Base-by-base conservation (phyloP, 2,797 vertebrate genomes). In the Decapterus maruadsi region DNA sequence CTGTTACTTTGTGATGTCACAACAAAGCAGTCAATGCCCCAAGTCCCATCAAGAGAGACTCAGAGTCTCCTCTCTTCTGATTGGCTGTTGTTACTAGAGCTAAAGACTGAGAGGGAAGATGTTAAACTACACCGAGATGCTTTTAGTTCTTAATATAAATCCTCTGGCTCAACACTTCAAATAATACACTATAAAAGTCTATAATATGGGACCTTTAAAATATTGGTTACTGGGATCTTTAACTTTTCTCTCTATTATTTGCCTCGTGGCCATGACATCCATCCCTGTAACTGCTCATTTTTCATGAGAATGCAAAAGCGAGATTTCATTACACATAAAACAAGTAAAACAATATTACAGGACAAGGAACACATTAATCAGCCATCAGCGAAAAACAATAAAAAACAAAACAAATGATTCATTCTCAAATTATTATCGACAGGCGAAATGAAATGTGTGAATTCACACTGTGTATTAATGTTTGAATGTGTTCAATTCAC, bases 251-350 rank as follows among this genome's bases (percentile, higher is more conserved):
- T 46, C 6, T 56, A 46, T 31, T 42, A 56, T 68, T 22, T 42
- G 43, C 0, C 16, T 20, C n/a, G 29, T 8, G 6, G 0, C 29
- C 48, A 19, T 48, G 60, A 86, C 84, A 84, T 75, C 85, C 81
- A 87, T 46, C 81, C 82, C 74, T 81, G 72, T 8, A 22, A 48
- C 51, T 69, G 75, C 26, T 69, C 38, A 58, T 26, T 69, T 68
- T 43, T 6, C 34, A 75, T 29, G 19, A 19, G 57, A 79, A 54
- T 53, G 50, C 55, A 54, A 68, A 26, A 69, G 13, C 26, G 0
- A 53, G n/a, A 43, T 20, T 38, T 4, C 11, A 61, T 63, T 54
- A 20, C 46, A 74, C 6, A 34, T 8, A 38, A 56, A 73, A 62
- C 48, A 81, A 45, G 74, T n/a, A 0, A 75, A 68, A 61, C 9